Conservation (phyloP, 2,888 invertebrate genomes). For the Laothoe populi region DNA sequence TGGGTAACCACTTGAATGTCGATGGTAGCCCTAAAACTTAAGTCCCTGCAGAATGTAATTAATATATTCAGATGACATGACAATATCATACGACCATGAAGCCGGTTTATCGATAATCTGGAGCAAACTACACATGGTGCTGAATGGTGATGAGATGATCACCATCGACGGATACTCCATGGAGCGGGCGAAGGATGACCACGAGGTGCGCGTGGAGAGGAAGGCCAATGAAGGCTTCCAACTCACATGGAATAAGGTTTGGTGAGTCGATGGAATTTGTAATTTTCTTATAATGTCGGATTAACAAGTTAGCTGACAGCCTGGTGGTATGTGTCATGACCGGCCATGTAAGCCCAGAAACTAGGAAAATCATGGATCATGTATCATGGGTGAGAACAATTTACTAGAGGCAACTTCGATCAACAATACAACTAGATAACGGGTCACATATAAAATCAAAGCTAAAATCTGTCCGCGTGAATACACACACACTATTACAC, state of each 20-base stretch:
- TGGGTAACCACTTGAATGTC: too few relatives aligned
- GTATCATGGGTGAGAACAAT: too few relatives aligned
- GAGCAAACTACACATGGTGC: constrained; percentile 79
- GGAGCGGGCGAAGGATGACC: constrained; percentile 85
- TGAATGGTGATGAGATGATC: constrained; percentile 90
- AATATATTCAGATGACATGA: constrained; percentile 67
- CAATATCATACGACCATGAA: constrained; percentile 66
- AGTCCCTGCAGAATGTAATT: too few relatives aligned
- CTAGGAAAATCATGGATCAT: too few relatives aligned
- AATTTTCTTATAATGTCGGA: background rate
- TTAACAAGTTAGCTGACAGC: background rate
- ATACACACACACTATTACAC: too few relatives aligned
- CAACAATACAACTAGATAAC: too few relatives aligned
- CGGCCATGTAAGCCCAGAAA: too few relatives aligned
- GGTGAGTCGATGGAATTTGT: constrained; percentile 68
- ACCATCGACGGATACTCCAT: constrained; percentile 88
- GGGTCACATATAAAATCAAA: too few relatives aligned
- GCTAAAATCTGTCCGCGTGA: too few relatives aligned
- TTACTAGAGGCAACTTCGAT: too few relatives aligned
- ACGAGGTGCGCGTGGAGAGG: constrained; percentile 88
- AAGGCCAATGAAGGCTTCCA: constrained; percentile 90
- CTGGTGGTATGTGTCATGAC: too few relatives aligned
- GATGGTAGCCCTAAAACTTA: too few relatives aligned
- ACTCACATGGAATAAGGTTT: constrained; percentile 89
- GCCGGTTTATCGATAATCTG: constrained; percentile 70